phyloP scores from a whole-genome alignment of 35 echinoderm and acorn worm genomes.

The Heliocidaris erythrogramma region DNA sequence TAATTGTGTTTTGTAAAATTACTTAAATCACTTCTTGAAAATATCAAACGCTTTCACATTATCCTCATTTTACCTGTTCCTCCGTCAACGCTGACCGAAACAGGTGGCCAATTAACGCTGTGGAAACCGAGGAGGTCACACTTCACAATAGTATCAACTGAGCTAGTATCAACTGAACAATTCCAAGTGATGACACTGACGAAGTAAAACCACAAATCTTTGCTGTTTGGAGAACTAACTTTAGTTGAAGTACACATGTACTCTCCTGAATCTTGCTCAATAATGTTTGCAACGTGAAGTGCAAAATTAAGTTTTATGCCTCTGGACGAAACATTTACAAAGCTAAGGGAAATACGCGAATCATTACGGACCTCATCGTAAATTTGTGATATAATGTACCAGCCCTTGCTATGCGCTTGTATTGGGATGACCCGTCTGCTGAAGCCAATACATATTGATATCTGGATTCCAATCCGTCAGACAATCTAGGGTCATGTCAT shows the following conservation, averaged over 20 bases:
- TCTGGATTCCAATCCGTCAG: neutral
- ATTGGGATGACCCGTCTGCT: neutral
- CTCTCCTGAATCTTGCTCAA: neutral
- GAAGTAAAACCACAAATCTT: neutral
- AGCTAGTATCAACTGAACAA: neutral
- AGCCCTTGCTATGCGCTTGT: neutral
- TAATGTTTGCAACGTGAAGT: neutral
- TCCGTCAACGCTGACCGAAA: neutral
- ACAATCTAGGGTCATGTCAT: neutral
- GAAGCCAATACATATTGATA: neutral
- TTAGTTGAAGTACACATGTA: neutral
- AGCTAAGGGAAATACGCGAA: neutral
- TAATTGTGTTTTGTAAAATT: neutral
- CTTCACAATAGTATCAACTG: too few species aligned
- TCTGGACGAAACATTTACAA: neutral
- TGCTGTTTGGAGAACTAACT: neutral
- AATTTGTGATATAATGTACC: neutral
- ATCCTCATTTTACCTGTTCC: neutral
- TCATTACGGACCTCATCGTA: neutral
- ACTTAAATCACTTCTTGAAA: neutral
- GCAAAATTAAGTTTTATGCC: neutral
- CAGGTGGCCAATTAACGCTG: neutral
- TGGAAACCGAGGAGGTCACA: neutral
- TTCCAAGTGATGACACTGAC: neutral
- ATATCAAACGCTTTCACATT: neutral